phyloP scores from a whole-genome alignment of 2,888 invertebrate species.

The Galeruca laticollis region DNA sequence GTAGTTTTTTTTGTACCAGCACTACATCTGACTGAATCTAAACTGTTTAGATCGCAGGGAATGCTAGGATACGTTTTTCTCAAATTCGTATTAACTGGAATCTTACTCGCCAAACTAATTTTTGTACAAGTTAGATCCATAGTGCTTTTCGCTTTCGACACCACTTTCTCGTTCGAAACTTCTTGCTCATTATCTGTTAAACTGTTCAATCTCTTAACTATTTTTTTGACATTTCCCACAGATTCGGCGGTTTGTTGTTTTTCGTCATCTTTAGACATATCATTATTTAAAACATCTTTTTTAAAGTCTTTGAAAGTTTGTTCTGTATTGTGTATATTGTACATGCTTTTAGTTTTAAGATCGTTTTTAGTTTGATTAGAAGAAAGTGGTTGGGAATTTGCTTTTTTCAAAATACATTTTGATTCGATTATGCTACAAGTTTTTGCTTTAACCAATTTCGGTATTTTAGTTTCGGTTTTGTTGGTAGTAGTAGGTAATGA shows the following conservation, averaged over 20 bases:
- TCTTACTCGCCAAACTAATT: slow-evolving; percentile 56
- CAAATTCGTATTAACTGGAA: slow-evolving; percentile 61
- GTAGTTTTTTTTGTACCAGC: slow-evolving; percentile 33
- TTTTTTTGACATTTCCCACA: slow-evolving; percentile 58
- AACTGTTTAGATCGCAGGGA: slow-evolving; percentile 64
- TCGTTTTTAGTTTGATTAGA: slow-evolving; percentile 35
- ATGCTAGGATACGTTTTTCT: slow-evolving; percentile 63
- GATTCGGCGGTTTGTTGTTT: slow-evolving; percentile 13
- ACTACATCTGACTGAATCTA: slow-evolving; percentile 57
- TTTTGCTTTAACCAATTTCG: slow-evolving; percentile 77
- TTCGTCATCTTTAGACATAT: background rate
- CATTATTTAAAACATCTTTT: slow-evolving; percentile 38
- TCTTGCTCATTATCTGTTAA: slow-evolving; percentile 45
- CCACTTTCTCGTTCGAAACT: slow-evolving; percentile 22
- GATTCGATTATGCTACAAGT: slow-evolving; percentile 80
- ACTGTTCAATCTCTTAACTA: slow-evolving; percentile 58
- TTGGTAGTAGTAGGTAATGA: slow-evolving; percentile 10
- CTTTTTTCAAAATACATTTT: slow-evolving; percentile 75
- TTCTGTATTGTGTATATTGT: slow-evolving; percentile 48
- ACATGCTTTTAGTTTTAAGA: slow-evolving; percentile 57
- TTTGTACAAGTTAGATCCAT: slow-evolving; percentile 55
- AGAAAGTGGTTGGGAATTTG: slow-evolving; percentile 68
- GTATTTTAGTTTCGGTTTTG: slow-evolving; percentile 60
- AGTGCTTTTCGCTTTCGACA: slow-evolving; percentile 59
- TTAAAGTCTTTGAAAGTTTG: slow-evolving; percentile 19